A percentile compares a stretch with the other conserved stretches of the same genome.
These are phyloP conservation scores for Chlorospingus semifuscus DNA, from an alignment of 2,797 vertebrate species.

Conservation along the genomic window DNA sequence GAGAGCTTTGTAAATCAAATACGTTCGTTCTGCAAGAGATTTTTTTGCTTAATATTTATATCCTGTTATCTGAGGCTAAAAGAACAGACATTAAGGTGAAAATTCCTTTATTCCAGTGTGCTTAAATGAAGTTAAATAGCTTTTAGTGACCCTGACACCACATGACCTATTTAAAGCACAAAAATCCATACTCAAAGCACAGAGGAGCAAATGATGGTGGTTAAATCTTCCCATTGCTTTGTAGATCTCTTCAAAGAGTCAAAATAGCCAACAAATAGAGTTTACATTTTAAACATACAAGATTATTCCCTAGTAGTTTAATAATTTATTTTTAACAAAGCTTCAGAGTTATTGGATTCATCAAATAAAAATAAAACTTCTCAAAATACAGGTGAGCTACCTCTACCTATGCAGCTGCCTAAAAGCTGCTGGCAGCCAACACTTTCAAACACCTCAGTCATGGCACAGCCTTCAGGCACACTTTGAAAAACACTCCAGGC, in stretches of 20 bases:
- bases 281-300: neutral
- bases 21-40: neutral
- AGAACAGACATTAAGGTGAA: neutral
- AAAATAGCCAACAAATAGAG: neutral
- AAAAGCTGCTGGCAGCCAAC: neutral
- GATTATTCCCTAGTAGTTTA: neutral
- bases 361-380: neutral
- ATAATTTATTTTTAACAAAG: neutral
- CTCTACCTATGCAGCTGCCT: neutral
- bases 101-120: neutral
- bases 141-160: neutral
- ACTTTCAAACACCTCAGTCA: neutral
- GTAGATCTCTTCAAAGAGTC: neutral
- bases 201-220: neutral
- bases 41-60: neutral
- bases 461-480: neutral
- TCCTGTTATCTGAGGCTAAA: neutral
- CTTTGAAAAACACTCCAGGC: neutral
- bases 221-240: neutral
- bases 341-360: neutral
- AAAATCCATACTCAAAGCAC: neutral
- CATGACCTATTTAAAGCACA: neutral
- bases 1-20: neutral
- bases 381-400: neutral
- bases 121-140: neutral